Base-by-base conservation (phyloP, 1,140 invertebrate genomes). In the Catajapyx aquilonaris region DNA sequence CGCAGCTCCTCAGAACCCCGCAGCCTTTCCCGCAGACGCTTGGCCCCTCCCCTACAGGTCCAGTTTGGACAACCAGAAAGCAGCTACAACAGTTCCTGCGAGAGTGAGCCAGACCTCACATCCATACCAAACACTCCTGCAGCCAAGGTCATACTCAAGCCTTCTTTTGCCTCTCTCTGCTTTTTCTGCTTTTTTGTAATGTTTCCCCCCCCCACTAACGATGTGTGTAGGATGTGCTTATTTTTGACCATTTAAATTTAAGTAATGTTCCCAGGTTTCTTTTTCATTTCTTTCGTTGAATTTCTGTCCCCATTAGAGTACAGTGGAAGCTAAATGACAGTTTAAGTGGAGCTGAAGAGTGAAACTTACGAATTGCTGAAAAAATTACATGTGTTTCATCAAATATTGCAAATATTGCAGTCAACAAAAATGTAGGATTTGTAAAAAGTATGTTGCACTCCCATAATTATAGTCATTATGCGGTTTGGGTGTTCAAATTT, bases 11-110 rank as follows among this genome's bases (percentile, higher is more conserved):
- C 23, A 35, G 46, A 40, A 45, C 44, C 7, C 48, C 48, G 2
- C 48, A 46, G 34, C 21, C 36, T 2, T 40, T 47, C 5, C 41
- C 40, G 20, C 13, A 28, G 7, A 13, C 23, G 7, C 7, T 28
- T 9, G 23, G 7, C 7, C 13, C 7, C 23, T 28, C 23, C 23
- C 23, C 23, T 60, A 2, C 44, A 54, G 37, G 58, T 60, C 46
- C 51, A 52, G 7, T 53, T 55, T 0, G 57, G 57, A 55, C 39
- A 42, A 16, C 41, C 28, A 11, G 48, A 51, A 28, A 47, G 47
- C 37, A 44, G 37, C 31, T 49, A 46, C 20, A 46, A 50, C 21
- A 55, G 53, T 33, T 55, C 53, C 16, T 50, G 46, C 46, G 42
- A 57, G 46, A 53, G 55, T 11, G 50, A 52, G 13, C 42, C 15